These are phyloP conservation scores for Bembecia ichneumoniformis DNA, from an alignment of 2,888 invertebrate genomes.

Conservation along the genomic window DNA sequence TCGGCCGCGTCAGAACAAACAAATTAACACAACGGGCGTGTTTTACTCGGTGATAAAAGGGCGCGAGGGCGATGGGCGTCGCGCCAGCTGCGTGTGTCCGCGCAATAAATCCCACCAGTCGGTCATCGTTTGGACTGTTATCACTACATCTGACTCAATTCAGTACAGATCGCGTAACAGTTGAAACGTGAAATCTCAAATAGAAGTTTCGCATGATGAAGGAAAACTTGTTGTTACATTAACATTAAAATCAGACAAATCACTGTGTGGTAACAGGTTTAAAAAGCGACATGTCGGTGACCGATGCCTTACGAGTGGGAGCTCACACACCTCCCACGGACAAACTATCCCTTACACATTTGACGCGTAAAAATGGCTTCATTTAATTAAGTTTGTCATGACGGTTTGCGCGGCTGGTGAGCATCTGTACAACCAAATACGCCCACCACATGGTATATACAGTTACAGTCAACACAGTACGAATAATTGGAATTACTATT, in stretches of 20 bases:
- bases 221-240: too few species aligned
- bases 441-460: constrained; percentile 46
- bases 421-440: constrained; percentile 58
- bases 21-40: constrained; percentile 67
- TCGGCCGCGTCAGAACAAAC: constrained; percentile 66
- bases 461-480: constrained; percentile 31
- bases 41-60: constrained; percentile 67
- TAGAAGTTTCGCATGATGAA: too few species aligned
- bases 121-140: too few species aligned
- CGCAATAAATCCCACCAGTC: constrained; percentile 40
- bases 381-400: constrained; percentile 70
- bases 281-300: constrained; percentile 26
- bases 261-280: neutral
- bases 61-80: constrained; percentile 38
- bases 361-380: constrained; percentile 64
- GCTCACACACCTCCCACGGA: neutral
- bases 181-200: too few species aligned
- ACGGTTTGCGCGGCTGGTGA: constrained; percentile 33
- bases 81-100: constrained; percentile 59
- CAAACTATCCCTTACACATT: constrained; percentile 21
- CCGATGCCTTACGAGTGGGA: constrained; percentile 31
- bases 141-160: too few species aligned
- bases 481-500: neutral
- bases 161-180: too few species aligned
- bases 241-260: neutral